Conservation (phyloP, 1,140 invertebrate species). For the Diploscapter pachys region DNA sequence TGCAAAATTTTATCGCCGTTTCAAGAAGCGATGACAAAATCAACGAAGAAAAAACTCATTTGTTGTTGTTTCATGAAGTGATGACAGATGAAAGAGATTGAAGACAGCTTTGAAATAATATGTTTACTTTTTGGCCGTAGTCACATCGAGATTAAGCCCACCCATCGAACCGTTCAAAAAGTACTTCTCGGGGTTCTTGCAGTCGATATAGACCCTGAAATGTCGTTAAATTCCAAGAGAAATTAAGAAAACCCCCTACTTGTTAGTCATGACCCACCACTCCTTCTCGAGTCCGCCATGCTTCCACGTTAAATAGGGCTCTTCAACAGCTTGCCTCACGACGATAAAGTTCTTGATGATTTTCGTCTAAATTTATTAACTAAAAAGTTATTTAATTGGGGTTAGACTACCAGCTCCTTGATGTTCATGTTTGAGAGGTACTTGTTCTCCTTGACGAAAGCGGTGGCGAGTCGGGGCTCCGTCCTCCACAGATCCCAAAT, state of each 20-base stretch:
- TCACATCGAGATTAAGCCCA: conserved; percentile 30
- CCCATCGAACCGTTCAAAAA: conserved; percentile 23
- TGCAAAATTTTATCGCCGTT: conserved; percentile 34
- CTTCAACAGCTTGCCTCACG: conserved; percentile 38
- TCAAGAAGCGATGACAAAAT: conserved; percentile 31
- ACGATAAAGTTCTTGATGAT: conserved; percentile 37
- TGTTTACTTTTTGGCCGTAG: conserved; percentile 33
- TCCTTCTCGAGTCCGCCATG: conserved; percentile 40
- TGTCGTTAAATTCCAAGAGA: conserved; percentile 16
- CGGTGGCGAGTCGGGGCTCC: conserved; percentile 33
- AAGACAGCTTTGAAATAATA: conserved; percentile 23
- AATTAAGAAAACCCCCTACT: neutral
- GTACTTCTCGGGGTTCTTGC: conserved; percentile 34
- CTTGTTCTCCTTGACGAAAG: conserved; percentile 29
- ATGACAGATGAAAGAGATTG: conserved; percentile 25
- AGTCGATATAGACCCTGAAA: conserved; percentile 37
- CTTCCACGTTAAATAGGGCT: conserved; percentile 40
- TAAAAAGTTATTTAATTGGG: neutral
- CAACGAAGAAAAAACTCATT: neutral
- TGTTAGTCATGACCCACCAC: conserved; percentile 43
- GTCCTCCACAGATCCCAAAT: conserved; percentile 40
- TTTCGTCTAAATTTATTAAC: conserved; percentile 19
- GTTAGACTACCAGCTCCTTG: conserved; percentile 12
- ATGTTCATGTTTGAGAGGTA: neutral
- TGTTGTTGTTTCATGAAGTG: neutral